Conservation (phyloP, 2,888 invertebrate genomes). For the Polyploca ridens region DNA sequence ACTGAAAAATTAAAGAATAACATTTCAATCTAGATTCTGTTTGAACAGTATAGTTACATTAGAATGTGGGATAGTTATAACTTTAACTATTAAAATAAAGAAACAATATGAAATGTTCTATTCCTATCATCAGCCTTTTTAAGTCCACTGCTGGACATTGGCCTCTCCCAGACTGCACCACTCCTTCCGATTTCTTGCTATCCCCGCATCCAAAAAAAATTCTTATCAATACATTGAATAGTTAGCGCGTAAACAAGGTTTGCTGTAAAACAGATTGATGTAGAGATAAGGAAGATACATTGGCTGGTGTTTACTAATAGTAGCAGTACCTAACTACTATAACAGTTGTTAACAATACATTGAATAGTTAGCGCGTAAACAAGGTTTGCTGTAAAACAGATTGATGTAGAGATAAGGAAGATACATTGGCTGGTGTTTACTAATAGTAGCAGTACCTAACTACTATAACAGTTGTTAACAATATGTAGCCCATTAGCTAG, state of each 20-base stretch:
- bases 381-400: background rate
- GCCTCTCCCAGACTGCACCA: too few species aligned
- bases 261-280: background rate
- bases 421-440: background rate
- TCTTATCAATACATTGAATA: background rate
- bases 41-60: conserved; percentile 13
- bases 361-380: background rate
- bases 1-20: conserved; percentile 62
- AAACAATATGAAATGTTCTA: too few species aligned
- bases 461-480: background rate
- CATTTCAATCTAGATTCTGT: conserved; percentile 18
- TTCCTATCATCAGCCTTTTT: too few species aligned
- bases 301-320: background rate
- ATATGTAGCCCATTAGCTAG: background rate
- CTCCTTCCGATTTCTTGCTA: too few species aligned
- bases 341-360: background rate
- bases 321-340: background rate
- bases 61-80: background rate
- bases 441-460: background rate
- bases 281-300: background rate
- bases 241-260: background rate
- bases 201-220: background rate
- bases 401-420: background rate
- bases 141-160: too few species aligned
- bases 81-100: background rate